These are phyloP conservation scores for Dipodomys ordii DNA, from an alignment of 2,113 vertebrate genomes.

Conservation along the genomic window DNA sequence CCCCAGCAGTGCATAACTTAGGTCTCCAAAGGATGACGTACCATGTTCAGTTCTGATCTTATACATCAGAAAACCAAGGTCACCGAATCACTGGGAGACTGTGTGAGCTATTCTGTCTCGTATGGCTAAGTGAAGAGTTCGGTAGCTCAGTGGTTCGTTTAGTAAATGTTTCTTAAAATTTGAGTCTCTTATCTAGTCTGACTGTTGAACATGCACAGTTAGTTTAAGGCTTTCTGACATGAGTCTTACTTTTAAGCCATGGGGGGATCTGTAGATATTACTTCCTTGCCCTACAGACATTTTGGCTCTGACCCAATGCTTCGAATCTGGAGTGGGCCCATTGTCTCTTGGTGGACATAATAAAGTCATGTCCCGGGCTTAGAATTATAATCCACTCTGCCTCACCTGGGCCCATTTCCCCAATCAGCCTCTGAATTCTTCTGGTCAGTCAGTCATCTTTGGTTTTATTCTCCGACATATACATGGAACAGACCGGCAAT, in stretches of 20 bases:
- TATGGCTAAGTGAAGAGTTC: neutral
- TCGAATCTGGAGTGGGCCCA: neutral
- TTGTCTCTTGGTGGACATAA: neutral
- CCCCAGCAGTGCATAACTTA: neutral
- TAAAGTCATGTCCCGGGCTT: neutral
- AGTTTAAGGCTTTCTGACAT: constrained; percentile 10
- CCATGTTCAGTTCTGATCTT: constrained; percentile 10
- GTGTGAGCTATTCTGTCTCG: neutral
- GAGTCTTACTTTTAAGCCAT: constrained; percentile 23
- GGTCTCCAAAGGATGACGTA: neutral
- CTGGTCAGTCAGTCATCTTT: neutral
- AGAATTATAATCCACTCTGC: neutral
- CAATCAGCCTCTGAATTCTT: constrained; percentile 25
- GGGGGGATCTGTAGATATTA: neutral
- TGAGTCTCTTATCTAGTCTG: neutral
- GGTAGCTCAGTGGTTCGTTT: neutral
- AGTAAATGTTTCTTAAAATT: constrained; percentile 16
- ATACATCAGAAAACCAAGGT: constrained; percentile 41
- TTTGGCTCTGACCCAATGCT: neutral
- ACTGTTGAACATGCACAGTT: neutral
- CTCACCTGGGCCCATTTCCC: neutral
- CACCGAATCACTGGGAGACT: neutral
- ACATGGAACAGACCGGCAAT: neutral
- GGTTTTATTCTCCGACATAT: neutral
- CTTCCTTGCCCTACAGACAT: neutral